phyloP scores from a whole-genome alignment of 2,888 invertebrate genomes.

The Papilio gigon region DNA sequence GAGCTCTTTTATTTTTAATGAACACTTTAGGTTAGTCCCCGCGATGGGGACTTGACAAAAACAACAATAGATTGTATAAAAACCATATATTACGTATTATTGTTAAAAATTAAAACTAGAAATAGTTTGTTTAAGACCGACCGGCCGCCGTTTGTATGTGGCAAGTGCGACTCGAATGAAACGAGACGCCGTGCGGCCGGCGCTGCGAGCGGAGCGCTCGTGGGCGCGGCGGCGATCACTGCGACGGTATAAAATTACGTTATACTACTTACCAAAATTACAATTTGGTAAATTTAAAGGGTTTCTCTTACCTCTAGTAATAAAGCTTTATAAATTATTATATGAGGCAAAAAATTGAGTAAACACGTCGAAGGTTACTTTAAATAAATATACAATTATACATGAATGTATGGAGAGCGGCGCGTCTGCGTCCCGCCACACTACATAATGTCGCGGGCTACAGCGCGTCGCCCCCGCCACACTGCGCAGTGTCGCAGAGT shows the following conservation, averaged over 20 bases:
- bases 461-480: background rate
- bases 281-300: constrained; percentile 54
- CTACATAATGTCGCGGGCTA: background rate
- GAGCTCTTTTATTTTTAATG: too few relatives aligned
- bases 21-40: too few relatives aligned
- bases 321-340: constrained; percentile 54
- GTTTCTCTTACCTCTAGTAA: constrained; percentile 52
- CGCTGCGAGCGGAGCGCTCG: constrained; percentile 50
- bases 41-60: constrained; percentile 37
- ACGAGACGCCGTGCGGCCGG: too few relatives aligned
- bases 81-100: constrained; percentile 78
- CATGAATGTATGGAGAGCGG: background rate
- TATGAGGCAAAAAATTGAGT: constrained; percentile 61
- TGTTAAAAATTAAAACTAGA: constrained; percentile 77
- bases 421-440: background rate
- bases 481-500: too few relatives aligned
- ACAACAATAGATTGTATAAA: constrained; percentile 63
- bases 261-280: constrained; percentile 68
- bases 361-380: constrained; percentile 59
- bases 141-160: too few relatives aligned
- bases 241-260: constrained; percentile 66
- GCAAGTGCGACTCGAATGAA: too few relatives aligned
- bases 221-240: constrained; percentile 56
- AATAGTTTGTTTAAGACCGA: constrained; percentile 61
- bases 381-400: constrained; percentile 35